Evolutionary conservation across 2,113 vertebrate species (phyloP).

Genomic region (Sterna hirundo): DNA sequence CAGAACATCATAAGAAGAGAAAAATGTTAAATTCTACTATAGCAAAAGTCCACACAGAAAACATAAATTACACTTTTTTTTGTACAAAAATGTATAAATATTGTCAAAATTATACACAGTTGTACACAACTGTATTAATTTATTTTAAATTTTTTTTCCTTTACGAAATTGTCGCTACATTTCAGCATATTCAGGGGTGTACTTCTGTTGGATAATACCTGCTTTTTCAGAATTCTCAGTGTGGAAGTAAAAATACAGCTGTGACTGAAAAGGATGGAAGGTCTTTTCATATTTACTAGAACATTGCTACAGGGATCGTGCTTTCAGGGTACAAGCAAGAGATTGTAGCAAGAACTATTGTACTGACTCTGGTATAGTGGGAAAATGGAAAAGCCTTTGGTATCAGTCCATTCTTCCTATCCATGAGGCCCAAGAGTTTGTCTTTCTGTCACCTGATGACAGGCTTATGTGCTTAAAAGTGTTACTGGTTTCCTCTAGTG

Average conservation of each 20-base stretch:
- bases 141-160: background rate
- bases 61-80: background rate
- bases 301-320: rapidly evolving
- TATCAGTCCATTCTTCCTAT: background rate
- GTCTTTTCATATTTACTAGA: background rate
- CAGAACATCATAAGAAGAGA: background rate
- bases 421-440: background rate
- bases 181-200: background rate
- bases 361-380: background rate
- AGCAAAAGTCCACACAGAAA: background rate
- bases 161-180: background rate
- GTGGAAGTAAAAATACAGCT: background rate
- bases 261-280: background rate
- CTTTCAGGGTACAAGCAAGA: background rate
- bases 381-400: background rate
- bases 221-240: background rate
- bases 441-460: background rate
- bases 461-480: background rate
- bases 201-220: background rate
- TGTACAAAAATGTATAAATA: background rate
- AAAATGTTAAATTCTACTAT: background rate
- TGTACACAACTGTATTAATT: background rate
- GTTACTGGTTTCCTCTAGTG: background rate
- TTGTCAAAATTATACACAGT: background rate
- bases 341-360: background rate